Evolutionary conservation across 2,888 invertebrate species (phyloP).

Genomic region (Tachina grossa): DNA sequence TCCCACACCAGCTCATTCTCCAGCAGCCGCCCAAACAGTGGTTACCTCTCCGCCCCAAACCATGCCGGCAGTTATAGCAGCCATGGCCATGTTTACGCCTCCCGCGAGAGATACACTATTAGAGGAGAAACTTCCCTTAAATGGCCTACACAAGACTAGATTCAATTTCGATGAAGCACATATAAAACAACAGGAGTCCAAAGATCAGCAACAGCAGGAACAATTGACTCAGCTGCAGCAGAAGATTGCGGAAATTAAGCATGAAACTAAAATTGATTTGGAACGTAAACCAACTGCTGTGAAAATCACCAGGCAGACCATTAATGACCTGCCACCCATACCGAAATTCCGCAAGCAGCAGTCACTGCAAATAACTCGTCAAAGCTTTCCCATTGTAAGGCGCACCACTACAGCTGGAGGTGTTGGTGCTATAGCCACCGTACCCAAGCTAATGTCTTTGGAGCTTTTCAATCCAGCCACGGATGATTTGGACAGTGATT

Average conservation of each 20-base stretch:
- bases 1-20: constrained; percentile 82
- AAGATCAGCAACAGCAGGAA: constrained; percentile 77
- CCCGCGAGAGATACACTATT: constrained; percentile 71
- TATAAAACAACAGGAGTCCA: constrained; percentile 74
- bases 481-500: constrained; percentile 95
- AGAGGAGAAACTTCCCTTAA: constrained; percentile 35
- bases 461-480: constrained; percentile 95
- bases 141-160: constrained; percentile 70
- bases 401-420: constrained; percentile 79
- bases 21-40: constrained; percentile 79
- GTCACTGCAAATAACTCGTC: constrained; percentile 79
- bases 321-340: constrained; percentile 86
- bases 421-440: constrained; percentile 85
- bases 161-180: constrained; percentile 79
- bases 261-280: constrained; percentile 8
- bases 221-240: constrained; percentile 77
- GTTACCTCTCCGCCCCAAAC: constrained; percentile 81
- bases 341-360: constrained; percentile 84
- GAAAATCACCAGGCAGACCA: constrained; percentile 86
- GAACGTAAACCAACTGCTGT: constrained; percentile 75
- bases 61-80: constrained; percentile 79
- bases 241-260: constrained; percentile 10
- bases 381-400: constrained; percentile 88
- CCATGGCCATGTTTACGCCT: constrained; percentile 81
- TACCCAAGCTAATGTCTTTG: constrained; percentile 90